These are phyloP conservation scores for Rhinolophus sinicus DNA, from an alignment of 2,113 vertebrate genomes.

Conservation along the genomic window DNA sequence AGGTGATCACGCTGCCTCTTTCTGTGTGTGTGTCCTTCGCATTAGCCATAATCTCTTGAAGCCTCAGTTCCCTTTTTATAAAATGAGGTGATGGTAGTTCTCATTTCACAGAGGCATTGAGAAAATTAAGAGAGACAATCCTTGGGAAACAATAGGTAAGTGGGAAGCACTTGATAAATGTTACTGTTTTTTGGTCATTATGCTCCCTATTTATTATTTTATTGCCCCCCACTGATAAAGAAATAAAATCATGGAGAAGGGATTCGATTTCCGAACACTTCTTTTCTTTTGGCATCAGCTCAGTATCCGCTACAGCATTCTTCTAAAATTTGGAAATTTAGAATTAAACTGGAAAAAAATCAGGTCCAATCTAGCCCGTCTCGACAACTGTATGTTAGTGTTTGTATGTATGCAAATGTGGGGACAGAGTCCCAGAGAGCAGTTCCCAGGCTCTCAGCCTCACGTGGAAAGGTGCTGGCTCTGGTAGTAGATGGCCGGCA, in stretches of 20 bases:
- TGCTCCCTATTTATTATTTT: background rate
- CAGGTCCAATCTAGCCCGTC: background rate
- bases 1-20: background rate
- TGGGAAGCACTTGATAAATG: conserved; percentile 12
- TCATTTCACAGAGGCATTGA: background rate
- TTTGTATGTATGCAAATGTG: background rate
- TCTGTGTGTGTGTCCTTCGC: background rate
- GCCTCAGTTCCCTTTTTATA: conserved; percentile 35
- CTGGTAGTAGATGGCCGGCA: too few species aligned
- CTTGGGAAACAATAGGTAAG: background rate
- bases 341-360: background rate
- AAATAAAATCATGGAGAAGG: background rate
- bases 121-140: background rate
- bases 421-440: too few species aligned
- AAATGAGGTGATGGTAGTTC: background rate
- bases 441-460: too few species aligned
- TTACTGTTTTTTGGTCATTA: background rate
- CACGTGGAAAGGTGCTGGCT: too few species aligned
- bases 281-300: conserved; percentile 24
- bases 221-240: background rate
- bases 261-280: conserved; percentile 20
- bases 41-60: background rate
- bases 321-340: background rate
- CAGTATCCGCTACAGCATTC: background rate
- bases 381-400: background rate